These are phyloP conservation scores for Bradypus variegatus DNA, from an alignment of 2,797 vertebrate genomes.

Conservation along the genomic window DNA sequence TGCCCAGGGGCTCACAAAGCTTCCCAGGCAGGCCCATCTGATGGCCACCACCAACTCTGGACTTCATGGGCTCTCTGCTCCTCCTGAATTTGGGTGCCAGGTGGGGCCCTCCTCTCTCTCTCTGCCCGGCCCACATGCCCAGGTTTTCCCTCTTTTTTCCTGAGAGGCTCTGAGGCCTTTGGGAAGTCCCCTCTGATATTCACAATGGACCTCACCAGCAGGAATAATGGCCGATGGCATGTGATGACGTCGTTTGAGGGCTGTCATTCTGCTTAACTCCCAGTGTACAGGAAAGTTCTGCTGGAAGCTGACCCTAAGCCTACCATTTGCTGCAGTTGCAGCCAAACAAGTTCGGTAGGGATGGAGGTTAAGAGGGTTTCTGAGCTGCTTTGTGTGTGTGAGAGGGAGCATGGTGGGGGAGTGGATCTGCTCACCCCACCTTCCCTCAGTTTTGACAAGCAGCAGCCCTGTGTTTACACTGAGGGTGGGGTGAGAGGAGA, in stretches of 20 bases:
- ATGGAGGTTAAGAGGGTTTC: slow-evolving; percentile 31
- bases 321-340: background rate
- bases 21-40: background rate
- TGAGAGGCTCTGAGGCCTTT: background rate
- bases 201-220: background rate
- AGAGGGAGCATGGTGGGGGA: background rate
- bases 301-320: background rate
- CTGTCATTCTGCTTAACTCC: background rate
- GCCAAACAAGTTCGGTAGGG: slow-evolving; percentile 54
- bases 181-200: background rate
- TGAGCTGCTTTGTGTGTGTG: slow-evolving; percentile 4
- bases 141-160: background rate
- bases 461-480: slow-evolving; percentile 58
- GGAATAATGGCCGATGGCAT: background rate
- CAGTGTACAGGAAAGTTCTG: background rate
- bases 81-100: background rate
- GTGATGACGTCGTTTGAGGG: background rate
- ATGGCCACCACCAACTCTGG: background rate
- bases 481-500: slow-evolving; percentile 56
- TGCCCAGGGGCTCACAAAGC: background rate
- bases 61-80: background rate
- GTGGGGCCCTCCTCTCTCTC: background rate
- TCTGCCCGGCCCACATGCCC: background rate
- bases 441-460: slow-evolving; percentile 51
- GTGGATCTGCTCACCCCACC: slow-evolving; percentile 38